Base-by-base conservation (phyloP, 2,113 vertebrate genomes). In the Pterocles gutturalis region DNA sequence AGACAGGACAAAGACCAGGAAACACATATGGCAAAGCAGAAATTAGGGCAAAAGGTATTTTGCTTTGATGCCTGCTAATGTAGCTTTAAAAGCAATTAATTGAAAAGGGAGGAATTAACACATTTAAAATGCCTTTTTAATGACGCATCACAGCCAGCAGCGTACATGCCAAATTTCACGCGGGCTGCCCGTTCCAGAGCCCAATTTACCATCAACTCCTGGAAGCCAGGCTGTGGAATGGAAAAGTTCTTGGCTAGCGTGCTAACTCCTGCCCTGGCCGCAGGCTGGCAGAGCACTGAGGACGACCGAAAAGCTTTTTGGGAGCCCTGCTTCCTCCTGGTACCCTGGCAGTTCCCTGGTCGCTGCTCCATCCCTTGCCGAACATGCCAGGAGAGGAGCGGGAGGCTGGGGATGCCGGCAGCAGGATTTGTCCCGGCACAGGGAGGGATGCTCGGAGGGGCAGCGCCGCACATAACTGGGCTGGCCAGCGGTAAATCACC, bases 81-180 rank as follows among this genome's bases (percentile, higher is more conserved):
- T 84, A 82, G 86, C 70, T 96, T 91, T 96, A 90, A 95, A 94
- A 87, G 91, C 80, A 86, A 94, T 93, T 97, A 92, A 92, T 93
- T 87, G 94, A 78, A 95, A 97, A 95, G 87, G 86, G 62, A 90
- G 83, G 90, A 95, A 97, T 95, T 96, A 97, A 94, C 93, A 89
- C 89, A 43, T 96, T 95, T 76, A 13, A 96, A 96, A 96, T 95
- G 89, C 94, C 91, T 94, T 92, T 91, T 93, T 97, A 97, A 96
- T 96, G 95, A 93, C 46, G 92, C 95, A 84, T 85, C 69, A 89
- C 90, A 96, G 95, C 88, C 92, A 96, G 83, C 92, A 24, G 57
- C 0, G 0, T 73, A 19, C 64, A 71, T 53, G 92, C 95, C 93
- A 97, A 64, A 87, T 92, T 93, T 91, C 86, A 72, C 91, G 92